Evolutionary conservation across 2,888 invertebrate genomes (phyloP).

Genomic region (Augiades crinisus): DNA sequence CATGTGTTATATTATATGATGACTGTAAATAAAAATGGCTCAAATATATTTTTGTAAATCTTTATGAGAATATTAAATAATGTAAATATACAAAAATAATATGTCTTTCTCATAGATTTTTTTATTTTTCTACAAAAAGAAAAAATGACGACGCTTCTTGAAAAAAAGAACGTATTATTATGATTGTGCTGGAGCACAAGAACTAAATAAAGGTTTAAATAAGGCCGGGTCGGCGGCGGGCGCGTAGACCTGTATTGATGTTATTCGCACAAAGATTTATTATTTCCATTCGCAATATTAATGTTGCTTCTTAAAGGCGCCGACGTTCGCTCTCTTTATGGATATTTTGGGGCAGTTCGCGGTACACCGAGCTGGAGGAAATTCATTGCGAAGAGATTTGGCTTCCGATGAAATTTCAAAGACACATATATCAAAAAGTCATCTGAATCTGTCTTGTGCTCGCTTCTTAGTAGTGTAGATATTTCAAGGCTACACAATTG

Average conservation of each 20-base stretch:
- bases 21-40: no score
- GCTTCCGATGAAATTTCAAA: not conserved
- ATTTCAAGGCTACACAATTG: no score
- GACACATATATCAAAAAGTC: constrained; percentile 8
- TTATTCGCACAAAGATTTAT: constrained; percentile 32
- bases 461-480: not conserved
- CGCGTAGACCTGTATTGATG: constrained; percentile 28
- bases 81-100: no score
- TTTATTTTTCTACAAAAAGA: no score
- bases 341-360: constrained; percentile 17
- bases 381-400: constrained; percentile 9
- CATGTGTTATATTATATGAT: no score
- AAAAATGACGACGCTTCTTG: no score
- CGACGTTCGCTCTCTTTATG: constrained; percentile 23
- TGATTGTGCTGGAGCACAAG: not conserved
- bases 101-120: no score
- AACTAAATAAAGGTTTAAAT: constrained; percentile 8
- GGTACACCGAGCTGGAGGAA: not conserved
- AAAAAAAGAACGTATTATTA: not conserved
- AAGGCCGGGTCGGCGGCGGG: not conserved
- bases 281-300: constrained; percentile 33
- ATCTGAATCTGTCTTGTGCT: not conserved
- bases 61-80: no score
- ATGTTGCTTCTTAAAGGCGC: constrained; percentile 29
- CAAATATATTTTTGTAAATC: no score